A percentile compares a stretch with the other conserved stretches of the same genome.
These are phyloP conservation scores for Probaryconus sp. DNA, from an alignment of 1,140 invertebrate species.

Conservation along the genomic window DNA sequence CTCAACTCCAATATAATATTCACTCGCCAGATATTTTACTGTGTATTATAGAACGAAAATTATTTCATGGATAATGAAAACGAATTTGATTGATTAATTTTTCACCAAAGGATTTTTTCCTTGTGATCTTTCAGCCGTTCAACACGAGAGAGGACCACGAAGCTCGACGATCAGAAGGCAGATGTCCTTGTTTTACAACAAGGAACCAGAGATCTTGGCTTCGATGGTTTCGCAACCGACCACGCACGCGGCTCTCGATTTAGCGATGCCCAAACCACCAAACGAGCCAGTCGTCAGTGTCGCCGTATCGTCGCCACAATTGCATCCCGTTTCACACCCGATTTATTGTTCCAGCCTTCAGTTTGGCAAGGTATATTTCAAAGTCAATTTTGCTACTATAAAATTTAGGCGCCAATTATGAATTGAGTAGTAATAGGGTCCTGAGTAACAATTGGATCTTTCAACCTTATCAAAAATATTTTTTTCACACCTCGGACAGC, in stretches of 20 bases:
- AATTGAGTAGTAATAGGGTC: no score
- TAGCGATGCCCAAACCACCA: conserved; percentile 78
- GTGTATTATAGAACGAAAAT: no score
- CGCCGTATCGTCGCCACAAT: conserved; percentile 54
- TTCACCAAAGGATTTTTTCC: conserved; percentile 7
- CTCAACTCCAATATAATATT: no score
- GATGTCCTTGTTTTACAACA: conserved; percentile 87
- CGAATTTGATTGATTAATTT: no score
- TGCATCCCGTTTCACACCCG: conserved; percentile 61
- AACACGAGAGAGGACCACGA: conserved; percentile 97
- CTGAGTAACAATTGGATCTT: no score
- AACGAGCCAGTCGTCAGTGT: conserved; percentile 53
- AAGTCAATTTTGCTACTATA: no score
- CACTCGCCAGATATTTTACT: no score
- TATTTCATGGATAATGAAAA: no score
- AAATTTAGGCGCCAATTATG: no score
- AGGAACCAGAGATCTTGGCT: conserved; percentile 79
- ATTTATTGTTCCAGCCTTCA: conserved; percentile 56
- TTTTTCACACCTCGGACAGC: no score
- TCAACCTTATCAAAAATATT: no score
- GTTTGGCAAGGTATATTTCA: conserved; percentile 33
- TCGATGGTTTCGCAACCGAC: conserved; percentile 70
- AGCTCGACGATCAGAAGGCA: conserved; percentile 94
- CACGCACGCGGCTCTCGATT: conserved; percentile 77
- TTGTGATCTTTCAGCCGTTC: conserved; percentile 87